A percentile compares a stretch with the other conserved stretches of the same genome.
Conservation (phyloP, 2,888 invertebrate genomes). For the Epinotia ramella region DNA sequence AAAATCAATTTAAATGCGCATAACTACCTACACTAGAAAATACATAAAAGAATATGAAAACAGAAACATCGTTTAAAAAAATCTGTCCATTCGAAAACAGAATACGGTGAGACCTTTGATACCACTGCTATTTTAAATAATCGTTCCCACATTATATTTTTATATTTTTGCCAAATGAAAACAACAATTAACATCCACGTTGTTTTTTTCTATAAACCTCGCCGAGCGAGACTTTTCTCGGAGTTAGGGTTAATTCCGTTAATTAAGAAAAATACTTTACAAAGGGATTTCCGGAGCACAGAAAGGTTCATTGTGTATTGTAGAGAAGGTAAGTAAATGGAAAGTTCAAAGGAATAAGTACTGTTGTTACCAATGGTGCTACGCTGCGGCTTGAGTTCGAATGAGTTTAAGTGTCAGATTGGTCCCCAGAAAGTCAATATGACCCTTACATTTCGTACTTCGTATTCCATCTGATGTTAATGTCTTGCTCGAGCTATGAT, state of each 20-base stretch:
- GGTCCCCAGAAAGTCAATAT: no score
- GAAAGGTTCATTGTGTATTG: neutral
- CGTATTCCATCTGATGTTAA: no score
- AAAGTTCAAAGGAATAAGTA: no score
- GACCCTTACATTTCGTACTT: no score
- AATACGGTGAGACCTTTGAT: neutral
- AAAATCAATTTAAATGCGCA: neutral
- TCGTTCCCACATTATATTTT: neutral
- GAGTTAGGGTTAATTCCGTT: neutral
- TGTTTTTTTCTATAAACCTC: conserved; percentile 5
- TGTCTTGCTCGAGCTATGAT: no score
- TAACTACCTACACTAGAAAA: neutral
- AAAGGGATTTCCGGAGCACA: neutral
- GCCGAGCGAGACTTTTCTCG: neutral
- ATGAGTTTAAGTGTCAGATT: no score
- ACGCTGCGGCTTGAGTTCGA: no score
- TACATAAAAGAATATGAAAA: neutral
- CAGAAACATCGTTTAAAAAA: neutral
- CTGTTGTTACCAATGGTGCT: no score
- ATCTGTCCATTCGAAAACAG: neutral
- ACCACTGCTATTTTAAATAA: neutral
- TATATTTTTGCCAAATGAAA: neutral
- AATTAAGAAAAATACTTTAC: neutral
- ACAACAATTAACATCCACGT: neutral
- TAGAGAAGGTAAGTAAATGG: neutral